Percentiles rank a stretch among this genome's conserved stretches.
Conservation (phyloP, 2,113 vertebrate species). For the Hydrolagus affinis region DNA sequence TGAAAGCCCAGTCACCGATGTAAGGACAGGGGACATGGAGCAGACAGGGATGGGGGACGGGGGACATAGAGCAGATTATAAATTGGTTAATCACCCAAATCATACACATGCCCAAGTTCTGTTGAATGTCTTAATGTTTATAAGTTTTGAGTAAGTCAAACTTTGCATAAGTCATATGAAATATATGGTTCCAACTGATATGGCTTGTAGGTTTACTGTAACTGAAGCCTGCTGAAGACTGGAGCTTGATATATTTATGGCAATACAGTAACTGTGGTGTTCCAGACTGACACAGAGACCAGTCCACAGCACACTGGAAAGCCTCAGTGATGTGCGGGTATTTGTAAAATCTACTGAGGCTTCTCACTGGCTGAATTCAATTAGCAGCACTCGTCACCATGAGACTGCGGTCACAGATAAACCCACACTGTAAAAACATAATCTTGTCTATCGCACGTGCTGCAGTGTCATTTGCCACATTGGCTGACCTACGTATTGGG, state of each 20-base stretch:
- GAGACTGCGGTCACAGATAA: not conserved
- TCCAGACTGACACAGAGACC: slow-evolving; percentile 6
- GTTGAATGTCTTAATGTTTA: too few relatives aligned
- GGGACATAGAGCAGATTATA: too few relatives aligned
- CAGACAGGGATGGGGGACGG: too few relatives aligned
- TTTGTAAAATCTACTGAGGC: not conserved
- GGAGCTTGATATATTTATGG: slow-evolving; percentile 16
- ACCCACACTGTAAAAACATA: slow-evolving; percentile 22
- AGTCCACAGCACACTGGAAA: not conserved
- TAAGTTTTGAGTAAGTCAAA: too few relatives aligned
- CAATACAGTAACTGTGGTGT: not conserved
- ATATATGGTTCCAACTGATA: too few relatives aligned
- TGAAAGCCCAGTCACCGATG: too few relatives aligned
- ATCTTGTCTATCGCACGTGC: slow-evolving; percentile 5
- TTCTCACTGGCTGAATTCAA: not conserved
- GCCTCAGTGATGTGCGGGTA: not conserved
- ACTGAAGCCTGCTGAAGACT: slow-evolving; percentile 7
- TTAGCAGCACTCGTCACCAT: not conserved
- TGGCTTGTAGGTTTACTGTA: not conserved
- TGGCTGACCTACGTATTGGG: slow-evolving; percentile 15
- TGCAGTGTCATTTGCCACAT: slow-evolving; percentile 17
- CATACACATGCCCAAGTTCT: too few relatives aligned
- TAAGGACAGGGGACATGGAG: too few relatives aligned
- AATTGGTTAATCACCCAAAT: too few relatives aligned
- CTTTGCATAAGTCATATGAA: too few relatives aligned